A percentile compares a stretch with the other conserved stretches of the same genome.
These are phyloP conservation scores for Eurosta solidaginis DNA, from an alignment of 1,140 invertebrate genomes.

Conservation along the genomic window DNA sequence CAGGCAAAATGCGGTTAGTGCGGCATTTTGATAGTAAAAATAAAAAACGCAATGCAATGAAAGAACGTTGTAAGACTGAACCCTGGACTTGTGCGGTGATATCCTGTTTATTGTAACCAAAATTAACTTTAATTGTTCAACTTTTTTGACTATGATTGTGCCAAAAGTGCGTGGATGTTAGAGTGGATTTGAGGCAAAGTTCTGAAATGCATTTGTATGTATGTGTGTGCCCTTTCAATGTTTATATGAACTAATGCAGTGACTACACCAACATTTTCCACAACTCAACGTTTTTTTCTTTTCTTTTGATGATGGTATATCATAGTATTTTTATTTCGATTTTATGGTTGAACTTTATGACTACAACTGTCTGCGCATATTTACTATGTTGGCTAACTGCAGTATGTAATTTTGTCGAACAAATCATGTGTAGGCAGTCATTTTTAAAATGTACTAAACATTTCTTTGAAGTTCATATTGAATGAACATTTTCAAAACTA, in stretches of 20 bases:
- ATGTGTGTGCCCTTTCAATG: neutral
- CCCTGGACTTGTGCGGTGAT: neutral
- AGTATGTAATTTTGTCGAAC: neutral
- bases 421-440: neutral
- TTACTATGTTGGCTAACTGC: neutral
- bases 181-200: no score
- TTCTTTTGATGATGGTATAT: neutral
- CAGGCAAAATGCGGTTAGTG: neutral
- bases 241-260: neutral
- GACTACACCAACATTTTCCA: constrained; percentile 1
- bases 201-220: no score
- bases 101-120: constrained; percentile 3
- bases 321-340: neutral
- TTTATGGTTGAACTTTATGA: constrained; percentile 16
- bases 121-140: constrained; percentile 28
- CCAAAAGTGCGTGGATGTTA: neutral
- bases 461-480: no score
- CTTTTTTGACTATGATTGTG: constrained; percentile 22
- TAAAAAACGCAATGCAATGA: no score
- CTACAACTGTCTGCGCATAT: neutral
- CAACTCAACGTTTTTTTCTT: no score
- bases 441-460: no score
- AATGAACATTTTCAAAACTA: no score
- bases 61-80: neutral
- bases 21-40: no score